Evolutionary conservation across 2,888 invertebrate genomes (phyloP).

Genomic region (Sussaba pulchella): DNA sequence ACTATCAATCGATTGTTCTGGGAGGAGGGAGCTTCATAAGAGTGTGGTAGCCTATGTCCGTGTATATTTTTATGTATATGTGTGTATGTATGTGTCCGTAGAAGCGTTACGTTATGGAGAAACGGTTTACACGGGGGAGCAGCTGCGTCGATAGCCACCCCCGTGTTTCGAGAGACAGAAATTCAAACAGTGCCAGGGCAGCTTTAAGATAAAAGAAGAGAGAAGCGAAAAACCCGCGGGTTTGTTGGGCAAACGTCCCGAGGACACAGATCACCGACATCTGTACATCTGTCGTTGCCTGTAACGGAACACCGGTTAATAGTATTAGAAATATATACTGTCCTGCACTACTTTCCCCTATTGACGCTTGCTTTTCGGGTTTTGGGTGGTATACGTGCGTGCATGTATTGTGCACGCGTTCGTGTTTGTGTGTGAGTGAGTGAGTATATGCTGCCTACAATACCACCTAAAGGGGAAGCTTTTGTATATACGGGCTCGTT

Average conservation of each 20-base stretch:
- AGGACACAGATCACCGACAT: constrained; percentile 74
- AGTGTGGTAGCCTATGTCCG: constrained; percentile 39
- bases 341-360: constrained; percentile 14
- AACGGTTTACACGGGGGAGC: constrained; percentile 69
- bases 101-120: constrained; percentile 56
- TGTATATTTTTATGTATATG: constrained; percentile 16
- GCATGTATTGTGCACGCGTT: not conserved
- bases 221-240: constrained; percentile 38
- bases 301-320: constrained; percentile 84
- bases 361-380: constrained; percentile 43
- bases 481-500: not conserved
- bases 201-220: constrained; percentile 44
- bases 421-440: constrained; percentile 8
- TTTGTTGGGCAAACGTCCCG: constrained; percentile 31
- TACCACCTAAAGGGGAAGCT: not conserved
- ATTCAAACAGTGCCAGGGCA: constrained; percentile 77
- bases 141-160: constrained; percentile 67
- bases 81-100: too few species aligned
- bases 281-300: constrained; percentile 83
- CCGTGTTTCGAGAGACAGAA: constrained; percentile 70
- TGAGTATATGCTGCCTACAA: not conserved
- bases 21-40: constrained; percentile 60
- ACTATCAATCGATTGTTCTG: constrained; percentile 80
- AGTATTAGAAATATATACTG: constrained; percentile 83
- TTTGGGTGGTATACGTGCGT: constrained; percentile 20